Base-by-base conservation (phyloP, 2,888 invertebrate species). In the Agapostemon virescens region DNA sequence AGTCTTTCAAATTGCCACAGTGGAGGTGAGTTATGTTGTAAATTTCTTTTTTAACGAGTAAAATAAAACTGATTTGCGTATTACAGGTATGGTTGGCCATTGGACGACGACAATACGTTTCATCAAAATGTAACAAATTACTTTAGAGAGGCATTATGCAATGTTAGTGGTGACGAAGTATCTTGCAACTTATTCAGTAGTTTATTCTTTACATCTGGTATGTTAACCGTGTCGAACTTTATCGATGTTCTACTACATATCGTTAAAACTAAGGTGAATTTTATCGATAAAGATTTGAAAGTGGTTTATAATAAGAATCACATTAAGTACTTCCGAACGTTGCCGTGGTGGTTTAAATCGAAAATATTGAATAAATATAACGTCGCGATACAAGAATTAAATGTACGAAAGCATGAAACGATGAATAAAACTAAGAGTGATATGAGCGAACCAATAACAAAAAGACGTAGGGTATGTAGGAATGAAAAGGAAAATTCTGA, bases 301-400 rank as follows among this genome's bases (percentile, higher is more conserved):
- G 95, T 95, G 0, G 93, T 95, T 69, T 96, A 96, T 88, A 93
- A 95, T 79, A 93, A 92, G 86, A 91, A 93, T 72, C 93, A 93
- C 68, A 90, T 96, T 74, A 93, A 93, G 79, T 92, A 94, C 69
- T 95, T 94, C 89, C 91, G 93, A 36, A 93, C 92, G 77, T 92
- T 93, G 26, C 93, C 95, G 55, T 96, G 96, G 96, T 94, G 95
- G 92, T 95, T 95, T 89, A 88, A 93, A 88, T 89, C 91, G 55
- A 88, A 80, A 26, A 78, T 87, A 20, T 86, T 92, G 42, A 75
- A 83, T 11, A 85, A 87, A 76, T 90, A 82, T 64, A 72, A 71
- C 23, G 45, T 45, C 30, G 15, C 40, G 45, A 2, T 0, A 17
- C 33, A 26, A 45, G 40, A 72, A 52, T 38, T 42, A 15, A 52